Evolutionary conservation across 2,797 vertebrate genomes (phyloP).

Genomic region (Sylvia borin): DNA sequence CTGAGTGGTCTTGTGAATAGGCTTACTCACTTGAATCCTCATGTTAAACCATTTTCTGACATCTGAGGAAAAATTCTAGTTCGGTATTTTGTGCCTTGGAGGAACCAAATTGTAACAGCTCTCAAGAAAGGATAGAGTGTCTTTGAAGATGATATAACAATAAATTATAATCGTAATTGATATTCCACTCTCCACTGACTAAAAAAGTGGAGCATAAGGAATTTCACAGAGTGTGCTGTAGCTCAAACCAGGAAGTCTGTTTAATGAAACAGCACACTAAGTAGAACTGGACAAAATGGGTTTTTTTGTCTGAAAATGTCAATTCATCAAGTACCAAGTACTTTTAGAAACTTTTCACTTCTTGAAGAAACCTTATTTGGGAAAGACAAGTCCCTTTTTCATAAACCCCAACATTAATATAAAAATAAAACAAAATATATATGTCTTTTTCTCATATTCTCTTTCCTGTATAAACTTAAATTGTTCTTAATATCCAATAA

Average conservation of each 20-base stretch:
- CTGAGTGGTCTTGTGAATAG: not conserved
- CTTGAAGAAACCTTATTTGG: not conserved
- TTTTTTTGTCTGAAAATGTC: not conserved
- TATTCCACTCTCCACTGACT: not conserved
- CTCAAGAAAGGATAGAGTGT: not conserved
- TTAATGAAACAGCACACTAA: not conserved
- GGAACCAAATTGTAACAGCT: not conserved
- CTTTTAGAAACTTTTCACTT: not conserved
- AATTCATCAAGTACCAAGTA: not conserved
- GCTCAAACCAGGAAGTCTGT: not conserved
- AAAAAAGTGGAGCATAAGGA: not conserved
- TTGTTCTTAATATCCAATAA: not conserved
- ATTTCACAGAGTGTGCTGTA: not conserved
- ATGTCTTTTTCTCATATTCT: not conserved
- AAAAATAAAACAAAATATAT: not conserved
- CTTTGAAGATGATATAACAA: slow-evolving; percentile 31
- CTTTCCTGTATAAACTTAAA: not conserved
- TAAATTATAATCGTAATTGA: not conserved
- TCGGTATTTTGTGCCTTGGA: not conserved
- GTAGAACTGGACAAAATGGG: not conserved
- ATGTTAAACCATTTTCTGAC: not conserved
- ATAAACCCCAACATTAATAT: not conserved
- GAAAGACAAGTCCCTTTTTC: not conserved
- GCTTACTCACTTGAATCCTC: not conserved
- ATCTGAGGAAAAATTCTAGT: not conserved